Percentiles rank a stretch among this genome's conserved stretches.
Evolutionary conservation across 2,888 invertebrate species (phyloP).

Genomic region (Rhagophthalmus giganteus): DNA sequence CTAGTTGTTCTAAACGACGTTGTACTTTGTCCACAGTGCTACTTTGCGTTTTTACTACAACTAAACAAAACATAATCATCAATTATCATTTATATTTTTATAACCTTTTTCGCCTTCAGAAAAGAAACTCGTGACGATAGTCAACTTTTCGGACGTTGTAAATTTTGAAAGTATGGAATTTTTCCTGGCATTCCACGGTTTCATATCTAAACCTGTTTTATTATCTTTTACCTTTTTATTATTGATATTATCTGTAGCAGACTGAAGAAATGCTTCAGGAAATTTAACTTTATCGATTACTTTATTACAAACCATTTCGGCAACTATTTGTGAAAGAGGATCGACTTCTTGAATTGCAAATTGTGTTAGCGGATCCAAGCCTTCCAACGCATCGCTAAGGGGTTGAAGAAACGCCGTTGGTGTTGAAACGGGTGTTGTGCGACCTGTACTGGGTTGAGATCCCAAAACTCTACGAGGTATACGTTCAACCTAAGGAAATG

Average conservation of each 20-base stretch:
- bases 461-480: slow-evolving; percentile 57
- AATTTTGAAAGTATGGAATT: slow-evolving; percentile 82
- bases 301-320: slow-evolving; percentile 53
- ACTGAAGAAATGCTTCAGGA: slow-evolving; percentile 26
- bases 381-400: slow-evolving; percentile 64
- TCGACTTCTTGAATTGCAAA: slow-evolving; percentile 68
- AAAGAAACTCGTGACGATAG: slow-evolving; percentile 86
- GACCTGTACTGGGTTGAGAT: slow-evolving; percentile 57
- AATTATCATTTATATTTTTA: slow-evolving; percentile 5
- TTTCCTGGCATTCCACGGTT: slow-evolving; percentile 79
- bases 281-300: background rate
- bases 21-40: slow-evolving; percentile 85
- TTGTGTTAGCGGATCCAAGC: slow-evolving; percentile 73
- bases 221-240: slow-evolving; percentile 45
- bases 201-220: slow-evolving; percentile 54
- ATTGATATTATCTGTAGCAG: slow-evolving; percentile 28
- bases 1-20: slow-evolving; percentile 88
- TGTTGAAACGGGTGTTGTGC: slow-evolving; percentile 56
- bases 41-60: slow-evolving; percentile 78
- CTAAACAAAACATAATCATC: slow-evolving; percentile 59
- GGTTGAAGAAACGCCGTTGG: slow-evolving; percentile 58
- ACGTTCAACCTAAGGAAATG: slow-evolving; percentile 59
- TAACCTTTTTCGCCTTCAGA: slow-evolving; percentile 79
- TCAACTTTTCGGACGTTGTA: slow-evolving; percentile 91
- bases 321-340: slow-evolving; percentile 67